These are phyloP conservation scores for Ectobius pallidus DNA, from an alignment of 2,888 invertebrate genomes.

Conservation along the genomic window DNA sequence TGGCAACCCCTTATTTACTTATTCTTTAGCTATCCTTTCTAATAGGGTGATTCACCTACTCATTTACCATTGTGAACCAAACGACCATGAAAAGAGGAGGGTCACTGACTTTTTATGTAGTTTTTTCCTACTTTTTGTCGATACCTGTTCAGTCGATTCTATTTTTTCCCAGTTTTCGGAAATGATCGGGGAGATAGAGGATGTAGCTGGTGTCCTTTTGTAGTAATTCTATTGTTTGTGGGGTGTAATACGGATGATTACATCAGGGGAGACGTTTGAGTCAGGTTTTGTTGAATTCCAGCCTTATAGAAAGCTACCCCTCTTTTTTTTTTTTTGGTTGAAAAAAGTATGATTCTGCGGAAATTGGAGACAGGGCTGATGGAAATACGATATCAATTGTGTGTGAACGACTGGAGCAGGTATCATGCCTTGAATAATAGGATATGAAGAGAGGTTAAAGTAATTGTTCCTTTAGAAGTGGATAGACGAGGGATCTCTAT, in stretches of 20 bases:
- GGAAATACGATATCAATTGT: conserved; percentile 28
- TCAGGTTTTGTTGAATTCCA: background rate
- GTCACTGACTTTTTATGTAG: background rate
- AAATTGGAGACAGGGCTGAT: conserved; percentile 8
- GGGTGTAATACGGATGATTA: conserved; percentile 3
- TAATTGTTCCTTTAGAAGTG: background rate
- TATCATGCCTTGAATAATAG: conserved; percentile 3
- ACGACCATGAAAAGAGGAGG: conserved; percentile 29
- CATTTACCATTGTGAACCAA: conserved; percentile 36
- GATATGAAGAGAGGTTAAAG: background rate
- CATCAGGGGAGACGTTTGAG: background rate
- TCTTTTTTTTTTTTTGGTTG: background rate
- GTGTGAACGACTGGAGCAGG: conserved; percentile 8
- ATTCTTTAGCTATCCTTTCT: conserved; percentile 28
- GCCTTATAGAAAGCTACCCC: background rate
- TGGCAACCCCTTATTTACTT: conserved; percentile 36
- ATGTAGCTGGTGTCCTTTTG: conserved; percentile 15
- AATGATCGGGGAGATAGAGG: background rate
- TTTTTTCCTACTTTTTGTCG: background rate
- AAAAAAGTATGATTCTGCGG: conserved; percentile 20
- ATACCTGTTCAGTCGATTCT: conserved; percentile 1
- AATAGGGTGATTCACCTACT: conserved; percentile 28
- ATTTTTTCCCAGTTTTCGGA: background rate
- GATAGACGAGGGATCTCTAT: background rate
- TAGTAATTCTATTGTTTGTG: background rate